phyloP scores from a whole-genome alignment of 2,113 vertebrate species.

The Tetraodon nigroviridis region DNA sequence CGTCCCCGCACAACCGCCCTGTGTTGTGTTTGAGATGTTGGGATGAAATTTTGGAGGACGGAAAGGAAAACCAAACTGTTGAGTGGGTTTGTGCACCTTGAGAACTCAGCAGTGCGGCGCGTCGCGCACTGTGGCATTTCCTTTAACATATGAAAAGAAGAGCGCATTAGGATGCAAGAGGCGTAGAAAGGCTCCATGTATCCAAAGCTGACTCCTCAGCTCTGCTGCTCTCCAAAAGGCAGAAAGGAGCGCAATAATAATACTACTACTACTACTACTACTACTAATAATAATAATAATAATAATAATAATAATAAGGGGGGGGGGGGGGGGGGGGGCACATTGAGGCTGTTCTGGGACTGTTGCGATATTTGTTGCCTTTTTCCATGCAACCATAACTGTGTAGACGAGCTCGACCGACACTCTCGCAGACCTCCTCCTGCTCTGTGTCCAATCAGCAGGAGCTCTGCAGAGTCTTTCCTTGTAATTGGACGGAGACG shows the following conservation, averaged over 20 bases:
- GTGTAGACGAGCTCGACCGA: conserved; percentile 24
- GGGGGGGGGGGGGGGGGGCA: no score
- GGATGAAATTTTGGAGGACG: neutral
- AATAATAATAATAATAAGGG: neutral
- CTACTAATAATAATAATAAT: neutral
- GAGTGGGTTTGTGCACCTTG: conserved; percentile 29
- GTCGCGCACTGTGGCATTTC: conserved; percentile 52
- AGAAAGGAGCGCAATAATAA: conserved; percentile 1
- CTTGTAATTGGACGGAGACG: conserved; percentile 81
- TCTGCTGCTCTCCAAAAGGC: conserved; percentile 10
- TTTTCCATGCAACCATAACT: conserved; percentile 30
- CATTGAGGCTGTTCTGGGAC: neutral
- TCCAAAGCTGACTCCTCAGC: conserved; percentile 31
- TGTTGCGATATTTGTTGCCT: conserved; percentile 14
- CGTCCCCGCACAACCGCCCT: conserved; percentile 17
- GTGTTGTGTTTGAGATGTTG: neutral
- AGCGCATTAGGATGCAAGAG: conserved; percentile 58
- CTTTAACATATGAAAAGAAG: conserved; percentile 54
- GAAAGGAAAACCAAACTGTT: conserved; percentile 15
- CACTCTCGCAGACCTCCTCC: conserved; percentile 61
- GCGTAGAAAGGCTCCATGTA: conserved; percentile 39
- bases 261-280: neutral
- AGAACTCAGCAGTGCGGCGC: conserved; percentile 27
- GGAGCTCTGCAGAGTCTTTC: conserved; percentile 72
- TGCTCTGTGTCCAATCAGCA: conserved; percentile 82